Evolutionary conservation across 1,140 invertebrate genomes (phyloP), one percentile per base, ranked within the genome.

Genomic region (Spodoptera litura): DNA sequence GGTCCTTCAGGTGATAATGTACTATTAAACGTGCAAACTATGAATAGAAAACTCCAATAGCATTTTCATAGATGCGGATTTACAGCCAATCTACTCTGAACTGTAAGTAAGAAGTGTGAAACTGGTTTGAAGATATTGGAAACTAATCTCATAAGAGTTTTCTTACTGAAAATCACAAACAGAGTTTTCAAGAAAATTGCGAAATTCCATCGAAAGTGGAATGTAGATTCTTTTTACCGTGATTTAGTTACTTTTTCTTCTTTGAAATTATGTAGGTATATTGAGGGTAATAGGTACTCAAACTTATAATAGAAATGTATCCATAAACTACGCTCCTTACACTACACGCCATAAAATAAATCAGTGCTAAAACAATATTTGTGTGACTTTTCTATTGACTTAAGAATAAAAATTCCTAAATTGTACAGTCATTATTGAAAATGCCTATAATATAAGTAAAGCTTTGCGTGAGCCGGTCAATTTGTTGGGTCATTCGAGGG

Each of bases 401-500:
- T 51, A 74, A 13, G 38, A 64, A 64, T 64, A 64, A 49, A 75
- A 52, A 44, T 31, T 75, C 9, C 15, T 62, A 64, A 62, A 64
- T 52, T 75, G 56, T 68, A 53, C n/a, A 56, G 59, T 38, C 73
- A 64, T 75, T 75, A 75, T 75, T 75, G 73, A 20, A 62, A 75
- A 75, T 75, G 59, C 44, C 51, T 62, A 53, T 62, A 64, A 52
- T 75, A 75, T 56, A 77, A 82, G 75, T 77, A 78, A 83, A 75
- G 76, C 78, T 88, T 93, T 81, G 92, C 92, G 91, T 93, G 92
- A 83, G 83, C 81, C 84, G 86, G 87, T 93, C 89, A 92, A 93
- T 93, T 93, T 93, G 90, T 89, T 87, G 86, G 89, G 88, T 93
- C 90, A 92, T 89, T 91, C 87, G 87, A 84, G 87, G 82, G 81